Conservation (phyloP, 2,113 vertebrate genomes). For the Triplophysa dalaica region DNA sequence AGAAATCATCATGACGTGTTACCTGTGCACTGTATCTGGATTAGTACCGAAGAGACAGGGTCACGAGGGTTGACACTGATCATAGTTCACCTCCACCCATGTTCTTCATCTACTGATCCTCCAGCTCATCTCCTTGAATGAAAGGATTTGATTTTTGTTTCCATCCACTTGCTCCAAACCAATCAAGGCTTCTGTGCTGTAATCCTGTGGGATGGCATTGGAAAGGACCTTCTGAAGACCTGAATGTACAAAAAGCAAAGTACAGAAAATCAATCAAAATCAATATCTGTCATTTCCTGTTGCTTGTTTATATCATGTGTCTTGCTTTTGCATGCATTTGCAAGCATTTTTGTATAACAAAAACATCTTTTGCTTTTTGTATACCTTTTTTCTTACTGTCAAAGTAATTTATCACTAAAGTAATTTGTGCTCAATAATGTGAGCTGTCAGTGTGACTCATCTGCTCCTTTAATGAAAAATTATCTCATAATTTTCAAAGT, state of each 20-base stretch:
- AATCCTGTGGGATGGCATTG: constrained; percentile 58
- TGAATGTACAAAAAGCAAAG: not conserved
- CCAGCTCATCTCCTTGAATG: constrained; percentile 43
- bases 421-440: too few relatives aligned
- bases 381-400: too few relatives aligned
- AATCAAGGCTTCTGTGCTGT: constrained; percentile 38
- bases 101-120: constrained; percentile 46
- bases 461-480: too few relatives aligned
- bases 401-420: too few relatives aligned
- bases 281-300: not conserved
- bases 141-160: constrained; percentile 66
- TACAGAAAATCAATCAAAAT: not conserved
- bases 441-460: too few relatives aligned
- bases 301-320: too few relatives aligned
- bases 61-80: constrained; percentile 17
- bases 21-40: not conserved
- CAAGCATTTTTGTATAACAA: not conserved
- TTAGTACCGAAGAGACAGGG: not conserved
- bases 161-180: constrained; percentile 54
- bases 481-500: too few relatives aligned
- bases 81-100: not conserved
- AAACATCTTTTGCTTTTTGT: too few relatives aligned
- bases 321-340: not conserved
- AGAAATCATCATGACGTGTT: not conserved
- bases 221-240: constrained; percentile 16